These are phyloP conservation scores for Sebastes trivittatus DNA, from an alignment of 2,797 vertebrate species.

Conservation along the genomic window DNA sequence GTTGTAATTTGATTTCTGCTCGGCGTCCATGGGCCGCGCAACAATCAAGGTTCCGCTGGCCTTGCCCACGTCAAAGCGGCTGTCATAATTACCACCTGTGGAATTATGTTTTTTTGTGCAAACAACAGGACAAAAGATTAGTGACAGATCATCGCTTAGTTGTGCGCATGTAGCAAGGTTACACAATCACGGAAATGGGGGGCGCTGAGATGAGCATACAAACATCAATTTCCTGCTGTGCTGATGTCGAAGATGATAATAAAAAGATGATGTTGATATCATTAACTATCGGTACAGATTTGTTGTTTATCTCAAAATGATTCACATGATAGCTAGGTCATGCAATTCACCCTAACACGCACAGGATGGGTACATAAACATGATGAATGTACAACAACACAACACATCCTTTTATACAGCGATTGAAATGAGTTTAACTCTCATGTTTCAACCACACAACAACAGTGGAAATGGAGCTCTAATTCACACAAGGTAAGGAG, in stretches of 20 bases:
- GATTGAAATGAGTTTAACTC: neutral
- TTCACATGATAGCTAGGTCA: conserved; percentile 21
- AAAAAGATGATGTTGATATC: neutral
- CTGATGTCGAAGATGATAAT: conserved; percentile 2
- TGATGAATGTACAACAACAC: neutral
- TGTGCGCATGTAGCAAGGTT: conserved; percentile 28
- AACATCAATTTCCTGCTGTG: conserved; percentile 38
- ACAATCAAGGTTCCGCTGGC: conserved; percentile 95
- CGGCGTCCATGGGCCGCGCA: conserved; percentile 92
- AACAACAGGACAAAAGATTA: conserved; percentile 76
- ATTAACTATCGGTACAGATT: neutral
- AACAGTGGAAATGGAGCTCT: neutral
- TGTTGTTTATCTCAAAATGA: conserved; percentile 6
- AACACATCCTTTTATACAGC: neutral
- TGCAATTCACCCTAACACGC: conserved; percentile 18
- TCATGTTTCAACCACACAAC: neutral
- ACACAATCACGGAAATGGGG: conserved; percentile 36
- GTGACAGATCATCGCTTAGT: conserved; percentile 27
- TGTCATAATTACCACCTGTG: conserved; percentile 97
- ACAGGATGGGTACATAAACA: neutral
- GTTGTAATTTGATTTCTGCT: conserved; percentile 98
- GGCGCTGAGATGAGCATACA: conserved; percentile 7
- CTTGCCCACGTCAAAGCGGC: conserved; percentile 97
- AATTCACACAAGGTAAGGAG: conserved; percentile 6
- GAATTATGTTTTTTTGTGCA: conserved; percentile 49